Percentiles rank a stretch among this genome's conserved stretches.
Conservation (phyloP, 2,797 vertebrate species). For the Mycteria americana region DNA sequence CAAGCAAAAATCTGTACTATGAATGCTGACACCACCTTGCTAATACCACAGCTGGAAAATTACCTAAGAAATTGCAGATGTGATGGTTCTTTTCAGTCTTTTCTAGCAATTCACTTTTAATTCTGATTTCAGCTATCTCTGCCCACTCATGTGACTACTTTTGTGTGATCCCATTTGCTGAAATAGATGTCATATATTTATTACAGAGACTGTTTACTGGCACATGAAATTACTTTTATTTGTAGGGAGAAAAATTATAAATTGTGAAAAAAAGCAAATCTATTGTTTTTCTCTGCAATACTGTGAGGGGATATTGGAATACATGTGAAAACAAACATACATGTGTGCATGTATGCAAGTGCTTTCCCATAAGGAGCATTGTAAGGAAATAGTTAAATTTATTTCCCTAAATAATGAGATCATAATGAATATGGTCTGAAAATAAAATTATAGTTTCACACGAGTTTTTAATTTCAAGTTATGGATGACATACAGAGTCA, state of each 20-base stretch:
- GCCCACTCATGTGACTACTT: not conserved
- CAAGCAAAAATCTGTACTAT: not conserved
- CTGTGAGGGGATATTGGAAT: not conserved
- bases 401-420: not conserved
- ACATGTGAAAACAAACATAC: accelerated
- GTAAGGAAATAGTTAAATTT: not conserved
- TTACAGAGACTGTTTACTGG: not conserved
- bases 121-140: not conserved
- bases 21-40: not conserved
- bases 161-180: not conserved
- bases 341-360: not conserved
- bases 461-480: not conserved
- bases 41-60: not conserved
- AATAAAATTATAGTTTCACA: not conserved
- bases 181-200: not conserved
- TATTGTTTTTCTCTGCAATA: not conserved
- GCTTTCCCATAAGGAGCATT: not conserved
- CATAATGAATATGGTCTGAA: not conserved
- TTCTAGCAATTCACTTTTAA: not conserved
- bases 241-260: not conserved
- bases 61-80: not conserved
- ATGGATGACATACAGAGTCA: not conserved
- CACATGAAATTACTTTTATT: not conserved
- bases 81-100: not conserved
- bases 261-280: not conserved